phyloP scores from a whole-genome alignment of 2,888 invertebrate genomes.

The Mayetiola destructor region DNA sequence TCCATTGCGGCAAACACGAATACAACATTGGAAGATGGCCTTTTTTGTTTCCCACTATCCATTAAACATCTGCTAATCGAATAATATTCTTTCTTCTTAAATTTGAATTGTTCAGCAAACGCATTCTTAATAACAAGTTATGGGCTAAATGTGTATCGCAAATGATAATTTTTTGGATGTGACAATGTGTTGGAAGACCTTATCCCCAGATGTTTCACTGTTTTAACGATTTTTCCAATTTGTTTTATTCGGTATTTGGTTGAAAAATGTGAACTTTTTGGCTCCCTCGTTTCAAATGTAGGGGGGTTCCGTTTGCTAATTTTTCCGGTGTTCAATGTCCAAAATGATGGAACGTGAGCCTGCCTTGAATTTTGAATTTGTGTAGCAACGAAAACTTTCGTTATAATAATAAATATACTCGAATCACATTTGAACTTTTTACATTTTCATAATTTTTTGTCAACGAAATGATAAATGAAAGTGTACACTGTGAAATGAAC shows the following conservation, averaged over 20 bases:
- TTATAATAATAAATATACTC: background rate
- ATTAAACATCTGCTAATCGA: too few species aligned
- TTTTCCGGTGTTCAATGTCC: too few species aligned
- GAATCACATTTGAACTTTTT: background rate
- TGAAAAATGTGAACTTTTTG: background rate
- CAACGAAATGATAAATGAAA: too few species aligned
- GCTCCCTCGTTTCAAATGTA: background rate
- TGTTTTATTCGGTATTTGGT: background rate
- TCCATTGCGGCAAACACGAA: too few species aligned
- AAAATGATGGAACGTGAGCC: too few species aligned
- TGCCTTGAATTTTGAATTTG: background rate
- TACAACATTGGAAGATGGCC: too few species aligned
- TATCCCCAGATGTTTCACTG: background rate
- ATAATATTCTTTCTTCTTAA: too few species aligned
- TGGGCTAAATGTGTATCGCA: background rate
- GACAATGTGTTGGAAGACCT: background rate
- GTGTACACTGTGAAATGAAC: background rate
- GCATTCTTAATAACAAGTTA: slow-evolving; percentile 8
- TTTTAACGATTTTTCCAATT: background rate
- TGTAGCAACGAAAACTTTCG: background rate
- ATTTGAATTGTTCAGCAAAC: background rate
- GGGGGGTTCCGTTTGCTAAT: background rate
- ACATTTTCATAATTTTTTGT: background rate
- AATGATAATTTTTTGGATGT: background rate
- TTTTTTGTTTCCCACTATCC: too few species aligned